These are phyloP conservation scores for Germaria angustata DNA, from an alignment of 2,888 invertebrate species.

Conservation along the genomic window DNA sequence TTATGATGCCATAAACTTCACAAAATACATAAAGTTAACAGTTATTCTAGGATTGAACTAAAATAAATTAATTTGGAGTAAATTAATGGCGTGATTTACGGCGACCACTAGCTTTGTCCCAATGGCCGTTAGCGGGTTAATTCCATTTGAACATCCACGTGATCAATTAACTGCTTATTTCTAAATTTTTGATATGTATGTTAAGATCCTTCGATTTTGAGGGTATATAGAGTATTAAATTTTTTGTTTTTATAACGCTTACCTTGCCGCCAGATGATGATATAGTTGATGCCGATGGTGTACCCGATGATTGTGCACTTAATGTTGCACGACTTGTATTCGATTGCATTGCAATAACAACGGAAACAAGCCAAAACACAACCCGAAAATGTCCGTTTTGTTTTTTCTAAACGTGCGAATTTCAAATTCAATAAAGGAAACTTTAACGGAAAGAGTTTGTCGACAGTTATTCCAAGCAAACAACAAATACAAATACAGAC, in stretches of 20 bases:
- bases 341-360: constrained; percentile 74
- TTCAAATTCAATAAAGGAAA: constrained; percentile 1
- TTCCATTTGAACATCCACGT: too few species aligned
- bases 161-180: too few species aligned
- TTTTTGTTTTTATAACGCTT: constrained; percentile 65
- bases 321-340: constrained; percentile 75
- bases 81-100: too few species aligned
- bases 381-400: constrained; percentile 22
- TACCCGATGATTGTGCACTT: constrained; percentile 78
- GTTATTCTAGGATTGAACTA: too few species aligned
- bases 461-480: neutral
- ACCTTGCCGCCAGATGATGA: constrained; percentile 78
- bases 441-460: constrained; percentile 32
- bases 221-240: too few species aligned
- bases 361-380: constrained; percentile 33
- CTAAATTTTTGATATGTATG: too few species aligned
- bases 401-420: neutral
- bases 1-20: too few species aligned
- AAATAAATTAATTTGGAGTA: too few species aligned
- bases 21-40: too few species aligned
- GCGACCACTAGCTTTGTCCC: too few species aligned
- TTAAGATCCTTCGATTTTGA: too few species aligned
- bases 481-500: neutral
- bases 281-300: constrained; percentile 77
- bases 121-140: too few species aligned